Base-by-base conservation (phyloP, 2,888 invertebrate species). In the Drepana falcataria region DNA sequence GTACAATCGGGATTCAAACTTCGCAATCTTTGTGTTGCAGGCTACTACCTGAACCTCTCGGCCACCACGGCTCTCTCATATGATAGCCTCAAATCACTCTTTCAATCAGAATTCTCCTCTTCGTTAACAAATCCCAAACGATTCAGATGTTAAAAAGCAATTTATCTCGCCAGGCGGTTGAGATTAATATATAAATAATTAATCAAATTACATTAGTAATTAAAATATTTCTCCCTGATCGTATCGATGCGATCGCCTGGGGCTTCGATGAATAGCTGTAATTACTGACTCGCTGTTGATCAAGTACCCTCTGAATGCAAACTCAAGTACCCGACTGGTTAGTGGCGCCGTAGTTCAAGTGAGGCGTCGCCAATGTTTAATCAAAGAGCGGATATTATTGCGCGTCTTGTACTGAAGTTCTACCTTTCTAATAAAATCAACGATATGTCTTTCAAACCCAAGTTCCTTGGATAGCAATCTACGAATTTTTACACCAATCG, bases 381-480 rank as follows among this genome's bases (percentile, higher is more conserved):
- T 74, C 64, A 64, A 59, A 53, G 49, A 66, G 57, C 75, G 71
- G 73, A 78, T 73, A 75, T 77, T 71, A 64, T 64, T 52, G 58
- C 58, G 59, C 57, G 52, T 35, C 54, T 52, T 55, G 55, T 53
- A 49, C 48, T 48, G 48, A 52, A 48, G 37, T 49, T 53, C 35
- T 53, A 21, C 21, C 21, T 0, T 21, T 21, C 21, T 21, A 21
- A 21, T 21, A 21, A 21, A 21, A 21, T 21, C 21, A 21, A 21
- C 21, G 21, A 21, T 21, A 21, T 21, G 21, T 21, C 21, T 21
- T 21, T 21, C 21, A 21, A 21, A 21, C 21, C 21, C 21, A 21
- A 21, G 21, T 21, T 21, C 21, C 21, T 21, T 21, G 21, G 21
- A 21, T 21, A 21, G 21, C 21, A 21, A 21, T 21, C 21, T 21